Percentiles rank a stretch among this genome's conserved stretches.
Conservation (phyloP, 1,140 invertebrate species). For the Ceratosolen fusciceps region DNA sequence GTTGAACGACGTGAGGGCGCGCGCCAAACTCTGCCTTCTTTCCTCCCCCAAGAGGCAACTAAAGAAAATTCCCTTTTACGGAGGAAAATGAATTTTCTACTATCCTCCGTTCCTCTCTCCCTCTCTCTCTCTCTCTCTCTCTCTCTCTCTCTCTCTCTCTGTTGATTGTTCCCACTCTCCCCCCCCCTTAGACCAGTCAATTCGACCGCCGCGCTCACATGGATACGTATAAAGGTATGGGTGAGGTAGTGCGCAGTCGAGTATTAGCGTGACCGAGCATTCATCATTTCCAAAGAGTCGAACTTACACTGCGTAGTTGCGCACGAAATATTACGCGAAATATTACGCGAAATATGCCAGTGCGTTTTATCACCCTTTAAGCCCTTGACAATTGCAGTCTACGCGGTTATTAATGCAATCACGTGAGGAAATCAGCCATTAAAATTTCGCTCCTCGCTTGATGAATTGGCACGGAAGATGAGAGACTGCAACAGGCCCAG, state of each 20-base stretch:
- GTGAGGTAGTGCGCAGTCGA: not conserved
- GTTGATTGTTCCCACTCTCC: not conserved
- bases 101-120: too few relatives aligned
- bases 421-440: not conserved
- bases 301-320: not conserved
- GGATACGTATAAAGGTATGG: too few relatives aligned
- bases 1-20: conserved; percentile 30
- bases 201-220: not conserved
- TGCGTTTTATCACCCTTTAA: not conserved
- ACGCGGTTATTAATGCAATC: not conserved
- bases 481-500: not conserved
- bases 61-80: conserved; percentile 29
- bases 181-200: not conserved
- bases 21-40: not conserved
- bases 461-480: not conserved
- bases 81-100: conserved; percentile 33
- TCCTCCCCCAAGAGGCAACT: conserved; percentile 3
- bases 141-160: not conserved
- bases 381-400: not conserved
- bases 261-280: not conserved
- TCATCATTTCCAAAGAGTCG: conserved; percentile 36
- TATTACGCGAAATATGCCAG: too few relatives aligned
- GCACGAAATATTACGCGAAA: not conserved
- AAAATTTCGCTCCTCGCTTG: not conserved
- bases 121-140: not conserved